These are phyloP conservation scores for Podabrus alpinus DNA, from an alignment of 2,888 invertebrate species.

Conservation along the genomic window DNA sequence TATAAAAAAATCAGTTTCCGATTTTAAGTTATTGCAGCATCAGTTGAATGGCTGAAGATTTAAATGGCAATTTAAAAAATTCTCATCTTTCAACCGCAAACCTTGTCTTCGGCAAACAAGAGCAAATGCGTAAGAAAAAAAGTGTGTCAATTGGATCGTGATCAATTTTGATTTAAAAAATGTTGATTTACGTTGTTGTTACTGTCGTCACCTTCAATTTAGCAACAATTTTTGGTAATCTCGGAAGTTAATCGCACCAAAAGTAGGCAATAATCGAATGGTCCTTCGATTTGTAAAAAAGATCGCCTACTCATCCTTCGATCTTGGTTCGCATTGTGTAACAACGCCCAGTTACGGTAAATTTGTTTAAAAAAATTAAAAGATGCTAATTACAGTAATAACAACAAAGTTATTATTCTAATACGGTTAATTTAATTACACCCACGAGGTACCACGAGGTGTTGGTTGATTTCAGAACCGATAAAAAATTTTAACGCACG, in stretches of 20 bases:
- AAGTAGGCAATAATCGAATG: background rate
- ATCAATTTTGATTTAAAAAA: background rate
- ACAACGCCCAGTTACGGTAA: background rate
- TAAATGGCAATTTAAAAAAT: background rate
- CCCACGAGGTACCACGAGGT: background rate
- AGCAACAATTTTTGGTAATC: background rate
- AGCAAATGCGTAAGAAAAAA: background rate
- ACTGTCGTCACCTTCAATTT: background rate
- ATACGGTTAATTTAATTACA: background rate
- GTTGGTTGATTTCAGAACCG: background rate
- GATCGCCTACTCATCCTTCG: background rate
- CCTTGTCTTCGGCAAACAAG: background rate
- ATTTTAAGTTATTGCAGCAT: background rate
- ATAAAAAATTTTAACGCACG: constrained; percentile 6
- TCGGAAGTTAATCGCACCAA: background rate
- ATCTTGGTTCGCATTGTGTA: background rate
- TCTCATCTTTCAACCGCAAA: background rate
- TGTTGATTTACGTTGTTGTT: background rate
- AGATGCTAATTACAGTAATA: background rate
- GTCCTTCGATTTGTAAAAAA: background rate
- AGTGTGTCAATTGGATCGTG: background rate
- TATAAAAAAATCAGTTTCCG: background rate
- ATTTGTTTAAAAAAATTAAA: background rate
- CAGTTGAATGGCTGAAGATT: background rate
- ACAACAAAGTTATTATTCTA: background rate